These are phyloP conservation scores for Flexamia atlantica DNA, from an alignment of 2,888 invertebrate species.

Conservation along the genomic window DNA sequence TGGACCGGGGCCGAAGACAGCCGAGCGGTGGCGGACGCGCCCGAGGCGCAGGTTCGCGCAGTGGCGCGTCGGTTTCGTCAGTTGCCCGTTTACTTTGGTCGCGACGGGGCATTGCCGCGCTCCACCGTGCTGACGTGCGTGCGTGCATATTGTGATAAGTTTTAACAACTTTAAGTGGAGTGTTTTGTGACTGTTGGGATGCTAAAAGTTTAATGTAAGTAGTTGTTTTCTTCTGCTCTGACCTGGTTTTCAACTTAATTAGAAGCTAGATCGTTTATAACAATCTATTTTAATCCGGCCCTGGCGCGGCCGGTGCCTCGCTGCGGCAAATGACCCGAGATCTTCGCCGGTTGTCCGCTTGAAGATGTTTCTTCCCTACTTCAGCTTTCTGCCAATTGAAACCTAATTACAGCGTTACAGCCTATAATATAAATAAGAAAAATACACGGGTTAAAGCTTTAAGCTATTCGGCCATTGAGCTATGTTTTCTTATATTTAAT, in stretches of 20 bases:
- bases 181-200: slow-evolving; percentile 30
- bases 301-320: not conserved
- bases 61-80: not conserved
- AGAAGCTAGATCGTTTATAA: slow-evolving; percentile 7
- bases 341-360: not conserved
- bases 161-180: slow-evolving; percentile 32
- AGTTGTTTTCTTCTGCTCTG: slow-evolving; percentile 11
- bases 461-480: too few species aligned
- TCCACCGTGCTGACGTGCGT: not conserved
- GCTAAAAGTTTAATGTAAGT: slow-evolving; percentile 25
- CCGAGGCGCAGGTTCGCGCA: not conserved
- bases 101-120: not conserved
- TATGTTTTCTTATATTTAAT: too few species aligned
- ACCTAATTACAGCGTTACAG: too few species aligned
- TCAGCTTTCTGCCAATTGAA: too few species aligned
- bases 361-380: too few species aligned
- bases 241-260: slow-evolving; percentile 9
- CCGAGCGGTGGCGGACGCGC: not conserved
- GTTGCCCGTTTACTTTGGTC: not conserved
- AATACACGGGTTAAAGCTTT: too few species aligned
- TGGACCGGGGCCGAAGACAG: not conserved
- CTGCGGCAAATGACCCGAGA: not conserved
- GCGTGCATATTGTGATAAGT: slow-evolving; percentile 24
- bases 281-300: not conserved
- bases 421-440: too few species aligned